A percentile compares a stretch with the other conserved stretches of the same genome.
phyloP scores from a whole-genome alignment of 2,888 invertebrate genomes.

The Carcina quercana region DNA sequence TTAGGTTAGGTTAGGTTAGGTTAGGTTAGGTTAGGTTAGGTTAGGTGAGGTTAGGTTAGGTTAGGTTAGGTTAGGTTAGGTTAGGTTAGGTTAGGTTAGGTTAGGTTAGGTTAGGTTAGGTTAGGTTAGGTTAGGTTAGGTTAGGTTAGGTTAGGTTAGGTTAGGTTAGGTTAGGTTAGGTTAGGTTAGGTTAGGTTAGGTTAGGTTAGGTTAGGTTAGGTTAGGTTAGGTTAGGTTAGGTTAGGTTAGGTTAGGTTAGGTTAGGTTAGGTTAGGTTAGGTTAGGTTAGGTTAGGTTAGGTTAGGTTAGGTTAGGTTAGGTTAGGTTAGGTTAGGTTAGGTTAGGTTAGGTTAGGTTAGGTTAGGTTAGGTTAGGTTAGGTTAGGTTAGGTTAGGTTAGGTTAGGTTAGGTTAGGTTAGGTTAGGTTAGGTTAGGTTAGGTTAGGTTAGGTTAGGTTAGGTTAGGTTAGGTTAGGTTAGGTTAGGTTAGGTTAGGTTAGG shows the following conservation, averaged over 20 bases:
- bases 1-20: slow-evolving; percentile 5
- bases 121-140: slow-evolving; percentile 7
- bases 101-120: slow-evolving; percentile 6
- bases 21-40: slow-evolving; percentile 6
- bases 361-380: slow-evolving; percentile 10
- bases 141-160: slow-evolving; percentile 9
- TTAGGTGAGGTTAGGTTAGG: slow-evolving; percentile 9
- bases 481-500: slow-evolving; percentile 5
- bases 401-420: slow-evolving; percentile 10
- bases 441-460: slow-evolving; percentile 11
- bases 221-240: slow-evolving; percentile 9
- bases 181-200: slow-evolving; percentile 9
- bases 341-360: slow-evolving; percentile 10
- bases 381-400: slow-evolving; percentile 11
- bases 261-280: slow-evolving; percentile 7
- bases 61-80: slow-evolving; percentile 9
- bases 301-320: slow-evolving; percentile 8
- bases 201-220: slow-evolving; percentile 8
- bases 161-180: slow-evolving; percentile 9
- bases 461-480: slow-evolving; percentile 6
- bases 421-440: slow-evolving; percentile 11
- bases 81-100: slow-evolving; percentile 6
- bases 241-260: slow-evolving; percentile 8
- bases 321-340: slow-evolving; percentile 8
- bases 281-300: slow-evolving; percentile 8